These are phyloP conservation scores for Pangasianodon hypophthalmus DNA, from an alignment of 2,113 vertebrate genomes.

Conservation along the genomic window DNA sequence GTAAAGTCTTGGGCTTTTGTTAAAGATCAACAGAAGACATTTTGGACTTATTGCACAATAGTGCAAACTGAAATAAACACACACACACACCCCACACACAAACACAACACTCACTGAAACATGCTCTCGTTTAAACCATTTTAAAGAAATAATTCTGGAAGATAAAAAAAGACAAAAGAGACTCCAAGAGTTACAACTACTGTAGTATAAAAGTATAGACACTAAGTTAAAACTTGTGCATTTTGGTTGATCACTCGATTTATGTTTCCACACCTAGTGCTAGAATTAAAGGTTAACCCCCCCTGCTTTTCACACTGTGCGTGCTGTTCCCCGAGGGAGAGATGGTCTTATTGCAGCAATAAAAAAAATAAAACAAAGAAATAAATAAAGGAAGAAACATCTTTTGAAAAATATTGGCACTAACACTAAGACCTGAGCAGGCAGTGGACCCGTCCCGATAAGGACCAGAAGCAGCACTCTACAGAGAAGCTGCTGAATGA, in stretches of 20 bases:
- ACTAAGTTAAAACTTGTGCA: slow-evolving; percentile 99
- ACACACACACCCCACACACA: slow-evolving; percentile 56
- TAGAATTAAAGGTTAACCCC: slow-evolving; percentile 91
- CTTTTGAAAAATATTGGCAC: slow-evolving; percentile 69
- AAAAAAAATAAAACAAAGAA: slow-evolving; percentile 60
- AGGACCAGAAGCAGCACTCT: slow-evolving; percentile 80
- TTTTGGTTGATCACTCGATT: slow-evolving; percentile 97
- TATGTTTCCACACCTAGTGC: slow-evolving; percentile 98
- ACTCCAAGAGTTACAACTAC: slow-evolving; percentile 99
- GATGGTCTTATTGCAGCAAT: slow-evolving; percentile 91
- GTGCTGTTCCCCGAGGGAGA: slow-evolving; percentile 97
- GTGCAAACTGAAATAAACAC: slow-evolving; percentile 50
- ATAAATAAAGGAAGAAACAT: slow-evolving; percentile 68
- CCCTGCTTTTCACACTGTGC: slow-evolving; percentile 94
- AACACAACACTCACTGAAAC: slow-evolving; percentile 56
- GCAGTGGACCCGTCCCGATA: slow-evolving; percentile 81
- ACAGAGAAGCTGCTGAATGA: slow-evolving; percentile 76
- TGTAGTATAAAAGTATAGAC: slow-evolving; percentile 99
- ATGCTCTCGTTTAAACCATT: slow-evolving; percentile 66
- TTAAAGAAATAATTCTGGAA: slow-evolving; percentile 83
- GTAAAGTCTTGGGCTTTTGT: slow-evolving; percentile 95
- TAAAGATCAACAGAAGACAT: slow-evolving; percentile 84
- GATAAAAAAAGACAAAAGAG: slow-evolving; percentile 77
- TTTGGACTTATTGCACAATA: slow-evolving; percentile 68
- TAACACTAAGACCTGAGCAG: slow-evolving; percentile 81